A percentile compares a stretch with the other conserved stretches of the same genome.
These are phyloP conservation scores for Laticauda colubrina DNA, from an alignment of 2,113 vertebrate species.

Conservation along the genomic window DNA sequence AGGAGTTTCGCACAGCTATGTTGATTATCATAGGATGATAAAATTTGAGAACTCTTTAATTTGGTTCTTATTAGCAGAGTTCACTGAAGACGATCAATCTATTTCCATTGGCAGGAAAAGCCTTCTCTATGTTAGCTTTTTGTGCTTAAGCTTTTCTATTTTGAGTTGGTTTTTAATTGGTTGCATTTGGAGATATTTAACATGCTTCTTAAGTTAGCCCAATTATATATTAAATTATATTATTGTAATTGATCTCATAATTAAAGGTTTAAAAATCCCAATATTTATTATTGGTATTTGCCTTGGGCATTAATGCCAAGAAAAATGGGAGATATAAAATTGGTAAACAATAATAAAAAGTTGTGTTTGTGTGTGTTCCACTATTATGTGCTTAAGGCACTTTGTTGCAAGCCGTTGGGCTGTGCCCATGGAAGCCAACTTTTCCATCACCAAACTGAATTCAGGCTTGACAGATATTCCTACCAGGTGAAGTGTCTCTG, in stretches of 20 bases:
- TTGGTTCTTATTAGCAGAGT: background rate
- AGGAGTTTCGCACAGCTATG: background rate
- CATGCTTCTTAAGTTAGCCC: background rate
- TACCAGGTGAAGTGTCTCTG: background rate
- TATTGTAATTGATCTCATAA: background rate
- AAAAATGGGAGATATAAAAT: background rate
- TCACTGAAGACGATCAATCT: background rate
- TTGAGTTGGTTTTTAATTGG: background rate
- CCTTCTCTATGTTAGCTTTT: background rate
- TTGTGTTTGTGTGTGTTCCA: background rate
- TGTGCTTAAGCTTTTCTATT: background rate
- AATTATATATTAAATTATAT: background rate
- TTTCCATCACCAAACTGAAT: background rate
- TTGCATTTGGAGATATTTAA: background rate
- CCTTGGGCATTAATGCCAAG: background rate
- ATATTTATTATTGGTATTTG: background rate
- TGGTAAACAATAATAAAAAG: background rate
- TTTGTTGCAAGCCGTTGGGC: background rate
- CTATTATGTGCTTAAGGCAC: background rate
- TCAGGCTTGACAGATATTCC: background rate
- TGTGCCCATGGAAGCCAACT: background rate
- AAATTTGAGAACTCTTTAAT: background rate
- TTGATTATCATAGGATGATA: background rate
- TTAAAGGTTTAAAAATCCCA: background rate
- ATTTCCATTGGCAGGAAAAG: background rate